These are phyloP conservation scores for Panthera uncia DNA, from an alignment of 2,113 vertebrate species.

Conservation along the genomic window DNA sequence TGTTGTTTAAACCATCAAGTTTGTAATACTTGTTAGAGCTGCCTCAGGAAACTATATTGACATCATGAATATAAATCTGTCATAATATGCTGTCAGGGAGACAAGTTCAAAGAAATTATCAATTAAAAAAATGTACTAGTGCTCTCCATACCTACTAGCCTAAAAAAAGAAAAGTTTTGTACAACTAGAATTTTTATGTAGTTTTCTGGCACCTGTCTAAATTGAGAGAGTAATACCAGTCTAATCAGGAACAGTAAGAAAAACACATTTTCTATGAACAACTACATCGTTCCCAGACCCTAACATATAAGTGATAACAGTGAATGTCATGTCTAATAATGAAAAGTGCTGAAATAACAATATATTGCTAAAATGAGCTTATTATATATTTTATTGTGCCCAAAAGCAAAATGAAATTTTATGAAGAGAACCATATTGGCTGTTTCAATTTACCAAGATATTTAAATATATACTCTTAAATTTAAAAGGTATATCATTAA, in stretches of 20 bases:
- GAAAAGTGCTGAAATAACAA: slow-evolving; percentile 27
- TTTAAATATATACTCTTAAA: slow-evolving; percentile 35
- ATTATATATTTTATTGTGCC: neutral
- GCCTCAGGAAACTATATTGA: neutral
- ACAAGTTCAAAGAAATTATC: neutral
- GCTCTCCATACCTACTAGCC: neutral
- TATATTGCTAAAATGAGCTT: slow-evolving; percentile 24
- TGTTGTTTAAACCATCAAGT: neutral
- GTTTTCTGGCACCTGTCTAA: neutral
- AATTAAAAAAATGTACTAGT: neutral
- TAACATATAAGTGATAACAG: neutral
- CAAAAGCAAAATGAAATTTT: slow-evolving; percentile 54
- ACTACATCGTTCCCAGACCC: neutral
- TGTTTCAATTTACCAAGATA: slow-evolving; percentile 32
- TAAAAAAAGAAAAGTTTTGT: neutral
- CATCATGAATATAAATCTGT: neutral
- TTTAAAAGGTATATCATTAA: slow-evolving; percentile 24
- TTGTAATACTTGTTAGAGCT: neutral
- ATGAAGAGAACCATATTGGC: neutral
- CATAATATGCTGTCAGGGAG: neutral
- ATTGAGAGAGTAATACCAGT: neutral
- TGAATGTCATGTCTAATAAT: neutral
- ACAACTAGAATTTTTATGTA: neutral
- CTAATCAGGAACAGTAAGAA: neutral
- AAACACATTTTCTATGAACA: neutral